Base-by-base conservation (phyloP, 2,888 invertebrate species). In the Dendrolimus pini region DNA sequence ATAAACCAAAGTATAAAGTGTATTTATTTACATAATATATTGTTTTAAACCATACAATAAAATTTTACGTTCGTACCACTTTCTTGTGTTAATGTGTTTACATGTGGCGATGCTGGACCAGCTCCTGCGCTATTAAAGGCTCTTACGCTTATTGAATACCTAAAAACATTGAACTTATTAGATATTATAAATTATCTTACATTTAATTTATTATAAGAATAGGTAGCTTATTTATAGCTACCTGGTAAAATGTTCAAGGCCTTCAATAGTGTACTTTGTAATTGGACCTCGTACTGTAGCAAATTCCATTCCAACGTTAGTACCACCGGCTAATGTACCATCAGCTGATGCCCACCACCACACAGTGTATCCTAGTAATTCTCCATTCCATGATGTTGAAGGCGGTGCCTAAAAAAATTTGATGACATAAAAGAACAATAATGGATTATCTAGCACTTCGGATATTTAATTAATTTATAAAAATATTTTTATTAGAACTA, bases 61-160 rank as follows among this genome's bases (percentile, higher is more conserved):
- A 30, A 30, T 2, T 13, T 54, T 41, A 59, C 41, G 53, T 58
- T 65, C 90, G 87, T 85, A 94, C 95, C 95, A 78, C 96, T 96
- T 91, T 97, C 97, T 68, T 96, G 93, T 8, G 97, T 97, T 30
- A 95, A 93, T 6, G 95, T 96, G 64, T 94, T 93, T 18, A 96
- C 93, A 42, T 95, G 93, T 0, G 93, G 89, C 13, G 96, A 96
- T 55, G 94, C 93, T 1, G 97, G 96, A 3, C 97, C 97, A 14
- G 95, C 93, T 0, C 97, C 97, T 53, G 96, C 94, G 62, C 94
- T 94, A 78, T 97, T 98, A 78, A 96, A 95, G 0, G 97, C 97
- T 75, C 95, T 93, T n/a, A 97, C 95, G 59, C 95, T 94, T 52
- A 97, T 93, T 66, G 95, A 94, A 85, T 98, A 98, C 64, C 90